Evolutionary conservation across 1,140 invertebrate genomes (phyloP), one percentile per base, ranked within the genome.

Genomic region (Zophobas morio): DNA sequence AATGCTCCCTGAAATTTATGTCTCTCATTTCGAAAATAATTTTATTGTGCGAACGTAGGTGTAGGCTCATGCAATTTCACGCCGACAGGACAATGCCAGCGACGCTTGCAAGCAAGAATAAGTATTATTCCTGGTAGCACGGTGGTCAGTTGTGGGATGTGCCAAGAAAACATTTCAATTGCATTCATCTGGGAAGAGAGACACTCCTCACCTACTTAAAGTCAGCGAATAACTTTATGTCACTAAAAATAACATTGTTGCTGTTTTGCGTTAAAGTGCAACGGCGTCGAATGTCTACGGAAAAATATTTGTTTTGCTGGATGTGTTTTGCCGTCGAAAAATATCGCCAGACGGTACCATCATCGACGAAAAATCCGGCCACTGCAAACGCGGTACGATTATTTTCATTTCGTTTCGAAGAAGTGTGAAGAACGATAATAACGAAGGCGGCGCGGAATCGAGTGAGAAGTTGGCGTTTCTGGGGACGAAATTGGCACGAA

Each of bases 201-300:
- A 73, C 71, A 73, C 6, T 54, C 54, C 36, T 73, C 71, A 73
- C 71, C 71, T 73, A 73, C 71, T 73, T 73, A 73, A 73, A 73
- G 33, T 73, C 49, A 39, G 34, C 70, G 53, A 72, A 72, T 72
- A 72, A 72, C 57, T 37, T 63, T 63, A n/a, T 39, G 57, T 6
- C 5, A 1, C 57, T 39, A 39, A 63, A 63, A 63, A 63, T 63
- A 63, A 37, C 57, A 39, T 63, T 63, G 57, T 63, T 63, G 57
- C 6, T 63, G 57, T 63, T 63, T 40, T 63, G 57, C 57, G 39
- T 60, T 60, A 63, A 63, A 63, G 57, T 63, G 36, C 57, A 63
- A 51, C 49, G 49, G 49, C 49, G 49, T 4, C 49, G n/a, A 51
- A 20, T 51, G 49, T 51, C 49, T 20, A 51, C 49, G 2, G n/a